Evolutionary conservation across 2,797 vertebrate species (phyloP), one percentile per base, ranked within the genome.

Genomic region (Mormyrops attenuatus): DNA sequence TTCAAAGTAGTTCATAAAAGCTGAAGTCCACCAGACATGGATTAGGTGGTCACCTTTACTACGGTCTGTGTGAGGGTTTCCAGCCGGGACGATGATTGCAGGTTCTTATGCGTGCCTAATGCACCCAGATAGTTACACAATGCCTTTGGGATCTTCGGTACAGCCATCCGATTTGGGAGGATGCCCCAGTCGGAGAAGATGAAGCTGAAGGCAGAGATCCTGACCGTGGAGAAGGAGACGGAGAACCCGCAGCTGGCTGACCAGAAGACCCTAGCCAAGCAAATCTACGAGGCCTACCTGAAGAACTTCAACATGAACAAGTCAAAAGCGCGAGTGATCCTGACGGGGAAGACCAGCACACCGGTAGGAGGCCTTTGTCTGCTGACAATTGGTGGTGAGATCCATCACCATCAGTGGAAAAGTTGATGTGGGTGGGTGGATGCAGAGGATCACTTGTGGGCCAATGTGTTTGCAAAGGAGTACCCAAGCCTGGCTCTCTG

Each of bases 221-320:
- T 97, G 17, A 98, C 97, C 0, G 96, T 95, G 88, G 98, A 98
- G 86, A 95, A 93, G 38, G 96, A 97, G 13, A 89, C 95, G 11
- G 96, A 96, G 88, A 96, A 98, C 92, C 95, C 97, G 0, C 96
- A 96, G 90, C 91, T 96, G 0, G 97, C 97, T 1, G 98, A 99
- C 93, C 98, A 99, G 93, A 98, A 97, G 92, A 98, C 97, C 2
- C 97, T 99, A 69, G 98, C 98, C 92, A 97, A 96, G 94, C 96
- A 97, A 92, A 99, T 99, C 92, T 97, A 98, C 0, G 98, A 99
- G 90, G 98, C 98, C 92, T 99, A 99, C 95, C 93, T 98, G 94
- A 99, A 98, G 95, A 99, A 97, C 95, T 99, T 99, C 95, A 99
- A 97, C 93, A 99, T 99, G 98, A 99, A 97, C 96, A 99, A 99